Conservation (phyloP, 1,140 invertebrate species). For the Aradophagus sp. region DNA sequence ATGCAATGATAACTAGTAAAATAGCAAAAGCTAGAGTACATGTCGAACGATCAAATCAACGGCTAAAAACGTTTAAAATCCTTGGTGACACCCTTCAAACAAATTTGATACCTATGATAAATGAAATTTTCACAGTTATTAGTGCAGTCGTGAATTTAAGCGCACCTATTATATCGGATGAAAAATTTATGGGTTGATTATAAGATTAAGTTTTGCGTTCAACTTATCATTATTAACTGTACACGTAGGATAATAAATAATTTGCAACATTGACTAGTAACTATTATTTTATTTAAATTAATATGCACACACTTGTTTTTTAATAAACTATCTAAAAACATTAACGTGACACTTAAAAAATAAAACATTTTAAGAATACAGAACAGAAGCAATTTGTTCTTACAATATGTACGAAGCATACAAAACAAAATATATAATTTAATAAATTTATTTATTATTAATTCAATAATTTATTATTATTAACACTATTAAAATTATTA, state of each 20-base stretch:
- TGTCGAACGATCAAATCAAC: slow-evolving; percentile 41
- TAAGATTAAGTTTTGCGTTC: background rate
- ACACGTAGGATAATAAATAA: background rate
- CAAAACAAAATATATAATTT: no score
- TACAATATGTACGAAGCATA: no score
- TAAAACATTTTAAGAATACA: no score
- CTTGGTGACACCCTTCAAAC: slow-evolving; percentile 22
- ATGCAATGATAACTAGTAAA: slow-evolving; percentile 37
- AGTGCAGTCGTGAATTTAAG: slow-evolving; percentile 14
- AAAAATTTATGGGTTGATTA: slow-evolving; percentile 19
- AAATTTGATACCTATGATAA: slow-evolving; percentile 14
- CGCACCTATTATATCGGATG: slow-evolving; percentile 15
- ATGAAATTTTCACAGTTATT: slow-evolving; percentile 51
- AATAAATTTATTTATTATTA: no score
- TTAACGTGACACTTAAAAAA: no score
- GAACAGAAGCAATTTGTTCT: no score
- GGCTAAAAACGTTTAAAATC: slow-evolving; percentile 42
- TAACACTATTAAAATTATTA: no score
- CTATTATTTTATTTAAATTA: no score
- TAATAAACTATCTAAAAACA: no score
- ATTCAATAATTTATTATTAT: no score
- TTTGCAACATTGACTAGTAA: no score
- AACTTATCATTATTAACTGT: background rate
- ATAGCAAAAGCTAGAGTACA: slow-evolving; percentile 51
- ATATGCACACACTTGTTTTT: no score